These are phyloP conservation scores for Clarias pachynema DNA, from an alignment of 2,797 vertebrate species.

Conservation along the genomic window DNA sequence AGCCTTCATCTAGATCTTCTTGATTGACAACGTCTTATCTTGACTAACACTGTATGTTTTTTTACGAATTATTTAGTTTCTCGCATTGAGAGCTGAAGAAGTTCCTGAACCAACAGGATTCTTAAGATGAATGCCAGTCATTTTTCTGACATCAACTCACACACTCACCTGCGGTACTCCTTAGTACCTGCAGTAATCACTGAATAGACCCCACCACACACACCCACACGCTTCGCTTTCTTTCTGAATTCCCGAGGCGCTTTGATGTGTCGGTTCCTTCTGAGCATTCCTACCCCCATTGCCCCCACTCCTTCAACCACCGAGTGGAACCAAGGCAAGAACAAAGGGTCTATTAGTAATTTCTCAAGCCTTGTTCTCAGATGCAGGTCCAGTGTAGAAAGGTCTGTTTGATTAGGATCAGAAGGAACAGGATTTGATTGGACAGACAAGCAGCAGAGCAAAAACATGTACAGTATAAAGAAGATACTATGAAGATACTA, in stretches of 20 bases:
- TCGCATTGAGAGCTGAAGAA: background rate
- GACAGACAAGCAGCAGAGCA: background rate
- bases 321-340: slow-evolving; percentile 39
- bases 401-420: slow-evolving; percentile 2
- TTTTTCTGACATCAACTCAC: background rate
- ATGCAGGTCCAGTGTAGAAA: slow-evolving; percentile 21
- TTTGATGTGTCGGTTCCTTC: slow-evolving; percentile 56
- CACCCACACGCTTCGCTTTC: background rate
- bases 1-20: slow-evolving; percentile 10
- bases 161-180: slow-evolving; percentile 20
- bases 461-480: background rate
- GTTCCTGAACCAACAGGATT: background rate
- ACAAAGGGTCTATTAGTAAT: slow-evolving; percentile 59
- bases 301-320: slow-evolving; percentile 42
- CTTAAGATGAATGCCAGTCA: background rate
- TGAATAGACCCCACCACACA: slow-evolving; percentile 27
- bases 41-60: background rate
- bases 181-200: slow-evolving; percentile 48
- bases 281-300: slow-evolving; percentile 56
- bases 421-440: slow-evolving; percentile 1
- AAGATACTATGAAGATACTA: background rate
- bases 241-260: slow-evolving; percentile 22
- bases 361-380: slow-evolving; percentile 28
- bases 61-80: background rate
- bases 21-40: background rate